Conservation (phyloP, 2,888 invertebrate genomes). For the Patella caerulea region DNA sequence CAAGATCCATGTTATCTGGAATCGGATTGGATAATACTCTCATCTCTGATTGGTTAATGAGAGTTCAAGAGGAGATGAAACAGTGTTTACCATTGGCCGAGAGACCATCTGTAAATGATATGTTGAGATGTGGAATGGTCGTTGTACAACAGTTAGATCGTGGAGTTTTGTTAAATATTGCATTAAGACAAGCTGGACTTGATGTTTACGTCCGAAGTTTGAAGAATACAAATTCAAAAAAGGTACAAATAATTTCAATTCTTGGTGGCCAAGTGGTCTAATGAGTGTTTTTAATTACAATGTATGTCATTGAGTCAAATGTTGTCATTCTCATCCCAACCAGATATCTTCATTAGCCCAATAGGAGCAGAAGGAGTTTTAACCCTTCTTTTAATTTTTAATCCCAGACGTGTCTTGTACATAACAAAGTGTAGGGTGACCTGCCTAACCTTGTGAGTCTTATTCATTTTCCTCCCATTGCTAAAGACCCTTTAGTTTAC, state of each 20-base stretch:
- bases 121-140: conserved; percentile 28
- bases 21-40: conserved; percentile 48
- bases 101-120: conserved; percentile 71
- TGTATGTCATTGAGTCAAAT: too few relatives aligned
- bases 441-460: too few relatives aligned
- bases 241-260: conserved; percentile 31
- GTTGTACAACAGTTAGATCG: conserved; percentile 39
- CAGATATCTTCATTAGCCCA: too few relatives aligned
- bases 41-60: conserved; percentile 54
- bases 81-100: conserved; percentile 68
- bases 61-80: conserved; percentile 46
- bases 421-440: too few relatives aligned
- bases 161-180: conserved; percentile 31
- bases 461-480: too few relatives aligned
- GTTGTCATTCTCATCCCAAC: too few relatives aligned
- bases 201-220: conserved; percentile 47
- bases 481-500: too few relatives aligned
- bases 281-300: too few relatives aligned
- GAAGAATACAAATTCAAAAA: conserved; percentile 35
- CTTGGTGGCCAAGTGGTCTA: too few relatives aligned
- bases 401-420: too few relatives aligned
- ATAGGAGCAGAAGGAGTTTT: too few relatives aligned
- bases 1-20: conserved; percentile 49
- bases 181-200: conserved; percentile 34
- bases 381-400: too few relatives aligned